These are phyloP conservation scores for Gymnocypris eckloni DNA, from an alignment of 2,797 vertebrate genomes.

Conservation along the genomic window DNA sequence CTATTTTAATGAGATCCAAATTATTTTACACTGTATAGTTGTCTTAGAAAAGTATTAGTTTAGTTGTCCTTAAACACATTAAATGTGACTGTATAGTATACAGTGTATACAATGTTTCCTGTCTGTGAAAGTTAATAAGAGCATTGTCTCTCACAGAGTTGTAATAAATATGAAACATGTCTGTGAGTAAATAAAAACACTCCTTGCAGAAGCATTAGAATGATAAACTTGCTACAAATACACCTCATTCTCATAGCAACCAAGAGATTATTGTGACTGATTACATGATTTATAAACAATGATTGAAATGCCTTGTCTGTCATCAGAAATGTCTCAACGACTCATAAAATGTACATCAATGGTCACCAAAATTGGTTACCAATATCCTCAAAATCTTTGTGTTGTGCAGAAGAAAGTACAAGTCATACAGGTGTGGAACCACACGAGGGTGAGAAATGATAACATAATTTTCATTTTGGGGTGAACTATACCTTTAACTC, in stretches of 20 bases:
- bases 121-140: neutral
- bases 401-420: neutral
- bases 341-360: neutral
- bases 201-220: neutral
- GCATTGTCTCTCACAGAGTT: neutral
- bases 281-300: neutral
- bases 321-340: neutral
- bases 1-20: neutral
- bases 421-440: neutral
- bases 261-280: neutral
- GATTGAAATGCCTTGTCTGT: neutral
- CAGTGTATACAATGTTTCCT: neutral
- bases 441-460: neutral
- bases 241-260: neutral
- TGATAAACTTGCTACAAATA: neutral
- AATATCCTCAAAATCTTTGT: neutral
- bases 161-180: neutral
- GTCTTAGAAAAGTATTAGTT: neutral
- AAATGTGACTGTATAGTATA: neutral
- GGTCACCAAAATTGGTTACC: neutral
- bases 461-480: neutral
- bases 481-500: neutral
- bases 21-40: neutral
- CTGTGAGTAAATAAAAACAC: neutral
- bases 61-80: conserved; percentile 2